These are phyloP conservation scores for Procavia capensis DNA, from an alignment of 2,113 vertebrate genomes.

Conservation along the genomic window DNA sequence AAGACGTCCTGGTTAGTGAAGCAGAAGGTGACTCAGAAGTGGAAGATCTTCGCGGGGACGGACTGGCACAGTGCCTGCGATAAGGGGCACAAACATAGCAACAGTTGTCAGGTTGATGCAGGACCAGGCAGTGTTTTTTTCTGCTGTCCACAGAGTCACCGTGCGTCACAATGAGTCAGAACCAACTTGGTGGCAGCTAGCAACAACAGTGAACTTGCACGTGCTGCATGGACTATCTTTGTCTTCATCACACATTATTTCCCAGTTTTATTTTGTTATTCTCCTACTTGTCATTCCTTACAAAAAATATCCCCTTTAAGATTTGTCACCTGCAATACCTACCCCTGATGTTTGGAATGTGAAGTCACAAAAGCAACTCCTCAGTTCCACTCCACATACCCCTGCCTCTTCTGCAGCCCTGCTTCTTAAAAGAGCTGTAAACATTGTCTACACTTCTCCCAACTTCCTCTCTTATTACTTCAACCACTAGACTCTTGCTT, in stretches of 20 bases:
- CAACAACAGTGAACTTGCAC: constrained; percentile 23
- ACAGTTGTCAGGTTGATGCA: no score
- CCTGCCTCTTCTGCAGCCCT: accelerated
- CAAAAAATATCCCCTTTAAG: constrained; percentile 22
- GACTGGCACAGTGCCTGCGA: no score
- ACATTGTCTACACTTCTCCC: neutral
- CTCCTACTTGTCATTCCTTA: constrained; percentile 20
- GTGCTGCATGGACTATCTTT: constrained; percentile 34
- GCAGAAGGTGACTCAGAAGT: no score
- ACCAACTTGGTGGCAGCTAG: no score
- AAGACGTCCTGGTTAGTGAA: no score
- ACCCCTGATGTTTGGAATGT: neutral
- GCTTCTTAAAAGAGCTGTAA: neutral
- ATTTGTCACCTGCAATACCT: neutral
- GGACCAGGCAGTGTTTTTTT: no score
- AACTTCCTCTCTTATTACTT: neutral
- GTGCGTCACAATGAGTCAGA: no score
- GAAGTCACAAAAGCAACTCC: neutral
- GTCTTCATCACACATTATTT: constrained; percentile 73
- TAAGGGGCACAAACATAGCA: no score
- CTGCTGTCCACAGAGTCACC: no score
- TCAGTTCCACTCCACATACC: neutral
- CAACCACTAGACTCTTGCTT: neutral
- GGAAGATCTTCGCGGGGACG: no score
- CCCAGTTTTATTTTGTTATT: constrained; percentile 20